These are phyloP conservation scores for Keiferia lycopersicella DNA, from an alignment of 2,888 invertebrate species.

Conservation along the genomic window DNA sequence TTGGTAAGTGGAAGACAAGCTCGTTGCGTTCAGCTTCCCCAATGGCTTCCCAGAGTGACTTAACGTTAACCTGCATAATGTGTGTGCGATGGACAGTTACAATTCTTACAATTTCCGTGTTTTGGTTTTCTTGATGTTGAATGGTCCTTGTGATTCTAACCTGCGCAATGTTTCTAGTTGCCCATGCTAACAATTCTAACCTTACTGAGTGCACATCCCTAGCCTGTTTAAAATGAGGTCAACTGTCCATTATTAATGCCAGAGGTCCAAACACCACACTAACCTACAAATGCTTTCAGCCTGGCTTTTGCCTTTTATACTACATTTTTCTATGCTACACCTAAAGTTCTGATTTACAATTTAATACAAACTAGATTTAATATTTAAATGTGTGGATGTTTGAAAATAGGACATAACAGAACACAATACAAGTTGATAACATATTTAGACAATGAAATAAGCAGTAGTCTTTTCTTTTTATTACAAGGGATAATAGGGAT, in stretches of 20 bases:
- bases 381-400: conserved; percentile 12
- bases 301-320: conserved; percentile 26
- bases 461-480: background rate
- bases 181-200: conserved; percentile 48
- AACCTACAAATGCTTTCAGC: conserved; percentile 26
- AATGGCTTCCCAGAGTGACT: conserved; percentile 73
- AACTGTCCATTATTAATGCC: conserved; percentile 31
- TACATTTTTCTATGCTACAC: background rate
- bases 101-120: conserved; percentile 53
- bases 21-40: conserved; percentile 68
- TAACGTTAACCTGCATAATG: conserved; percentile 76
- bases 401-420: background rate
- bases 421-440: conserved; percentile 23
- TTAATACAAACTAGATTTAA: conserved; percentile 30
- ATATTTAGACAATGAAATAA: conserved; percentile 19
- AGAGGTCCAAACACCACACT: conserved; percentile 24
- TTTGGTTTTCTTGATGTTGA: conserved; percentile 72
- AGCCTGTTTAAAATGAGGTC: conserved; percentile 34
- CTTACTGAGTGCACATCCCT: conserved; percentile 29
- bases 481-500: background rate
- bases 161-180: conserved; percentile 45
- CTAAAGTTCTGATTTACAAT: background rate
- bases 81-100: conserved; percentile 74
- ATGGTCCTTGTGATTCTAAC: conserved; percentile 82
- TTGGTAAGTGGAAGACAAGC: conserved; percentile 83